phyloP scores from a whole-genome alignment of 2,888 invertebrate genomes.

The Troilus luridus region DNA sequence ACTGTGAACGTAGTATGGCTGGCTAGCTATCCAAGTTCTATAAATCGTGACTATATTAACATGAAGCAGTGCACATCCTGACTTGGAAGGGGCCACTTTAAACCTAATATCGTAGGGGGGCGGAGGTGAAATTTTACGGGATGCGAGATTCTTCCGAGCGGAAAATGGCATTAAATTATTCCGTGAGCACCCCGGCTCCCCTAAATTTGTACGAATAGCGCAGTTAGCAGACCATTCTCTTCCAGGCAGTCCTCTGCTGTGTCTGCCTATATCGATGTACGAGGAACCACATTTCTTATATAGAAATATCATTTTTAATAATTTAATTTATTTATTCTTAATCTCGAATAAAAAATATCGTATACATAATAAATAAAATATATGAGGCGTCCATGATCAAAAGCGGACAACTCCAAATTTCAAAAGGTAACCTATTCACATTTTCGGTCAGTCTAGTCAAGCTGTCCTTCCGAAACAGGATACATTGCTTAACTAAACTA shows the following conservation, averaged over 20 bases:
- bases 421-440: too few relatives aligned
- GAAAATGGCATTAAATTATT: slow-evolving; percentile 21
- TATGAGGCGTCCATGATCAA: too few relatives aligned
- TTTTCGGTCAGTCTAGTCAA: too few relatives aligned
- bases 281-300: too few relatives aligned
- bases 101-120: neutral
- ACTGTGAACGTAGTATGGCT: neutral
- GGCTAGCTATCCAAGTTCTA: neutral
- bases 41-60: neutral
- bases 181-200: neutral
- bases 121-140: neutral
- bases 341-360: too few relatives aligned
- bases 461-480: too few relatives aligned
- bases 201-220: neutral
- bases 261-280: too few relatives aligned
- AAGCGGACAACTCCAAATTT: too few relatives aligned
- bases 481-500: too few relatives aligned
- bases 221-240: neutral
- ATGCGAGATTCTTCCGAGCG: slow-evolving; percentile 18
- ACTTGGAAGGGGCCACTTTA: slow-evolving; percentile 28
- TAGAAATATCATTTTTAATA: too few relatives aligned
- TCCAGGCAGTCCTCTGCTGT: neutral
- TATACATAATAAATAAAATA: too few relatives aligned
- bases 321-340: too few relatives aligned
- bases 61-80: neutral